These are phyloP conservation scores for Buphagus erythrorhynchus DNA, from an alignment of 2,797 vertebrate species.

Conservation along the genomic window DNA sequence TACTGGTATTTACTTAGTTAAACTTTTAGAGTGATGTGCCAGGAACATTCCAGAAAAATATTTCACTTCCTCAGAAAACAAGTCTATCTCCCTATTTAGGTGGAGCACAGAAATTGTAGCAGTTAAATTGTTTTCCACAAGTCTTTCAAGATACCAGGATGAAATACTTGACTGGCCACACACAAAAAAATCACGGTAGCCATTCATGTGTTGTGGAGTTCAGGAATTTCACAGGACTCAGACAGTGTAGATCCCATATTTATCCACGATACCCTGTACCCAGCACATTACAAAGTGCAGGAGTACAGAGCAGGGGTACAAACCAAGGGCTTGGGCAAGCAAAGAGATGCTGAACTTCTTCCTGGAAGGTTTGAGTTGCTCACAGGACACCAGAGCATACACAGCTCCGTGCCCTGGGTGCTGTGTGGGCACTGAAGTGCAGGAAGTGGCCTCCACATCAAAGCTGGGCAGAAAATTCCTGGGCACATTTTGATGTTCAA, in stretches of 20 bases:
- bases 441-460: accelerated
- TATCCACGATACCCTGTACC: accelerated
- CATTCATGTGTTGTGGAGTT: accelerated
- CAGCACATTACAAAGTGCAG: neutral
- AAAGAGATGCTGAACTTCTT: neutral
- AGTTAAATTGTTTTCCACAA: neutral
- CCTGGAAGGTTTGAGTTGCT: neutral
- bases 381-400: neutral
- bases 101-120: neutral
- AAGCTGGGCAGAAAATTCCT: neutral
- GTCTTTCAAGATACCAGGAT: neutral
- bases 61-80: neutral
- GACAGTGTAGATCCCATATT: accelerated
- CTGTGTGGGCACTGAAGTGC: neutral
- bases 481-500: neutral
- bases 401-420: accelerated
- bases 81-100: accelerated
- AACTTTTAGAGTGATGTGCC: neutral
- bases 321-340: neutral
- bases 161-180: neutral
- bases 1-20: neutral
- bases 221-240: neutral
- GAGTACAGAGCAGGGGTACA: neutral
- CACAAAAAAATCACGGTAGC: neutral
- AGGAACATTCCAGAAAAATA: neutral